These are phyloP conservation scores for Drosophila ficusphila DNA, from an alignment of 1,140 invertebrate species.

Conservation along the genomic window DNA sequence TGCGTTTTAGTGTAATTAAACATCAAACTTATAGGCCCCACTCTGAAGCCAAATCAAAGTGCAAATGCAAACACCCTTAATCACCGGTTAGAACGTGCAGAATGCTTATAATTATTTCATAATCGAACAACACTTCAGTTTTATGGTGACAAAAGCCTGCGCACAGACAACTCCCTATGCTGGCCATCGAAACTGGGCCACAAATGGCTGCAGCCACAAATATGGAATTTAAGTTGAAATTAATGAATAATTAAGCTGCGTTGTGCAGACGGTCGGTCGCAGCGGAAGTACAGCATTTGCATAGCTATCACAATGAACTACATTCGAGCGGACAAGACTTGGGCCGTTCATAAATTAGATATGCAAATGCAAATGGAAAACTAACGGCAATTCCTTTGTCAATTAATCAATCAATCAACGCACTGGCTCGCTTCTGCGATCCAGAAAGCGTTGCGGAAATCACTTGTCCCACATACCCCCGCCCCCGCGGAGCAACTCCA, in stretches of 20 bases:
- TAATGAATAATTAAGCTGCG: conserved; percentile 79
- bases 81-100: neutral
- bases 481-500: conserved; percentile 1
- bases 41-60: neutral
- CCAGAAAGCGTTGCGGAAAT: conserved; percentile 61
- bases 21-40: conserved; percentile 53
- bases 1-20: neutral
- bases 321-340: conserved; percentile 36
- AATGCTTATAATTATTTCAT: conserved; percentile 76
- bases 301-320: conserved; percentile 80
- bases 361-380: conserved; percentile 71
- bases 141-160: conserved; percentile 71
- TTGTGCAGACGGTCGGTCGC: conserved; percentile 27
- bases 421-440: conserved; percentile 29
- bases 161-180: conserved; percentile 51
- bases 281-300: conserved; percentile 75
- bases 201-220: conserved; percentile 44
- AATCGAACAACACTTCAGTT: conserved; percentile 71
- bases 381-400: conserved; percentile 78
- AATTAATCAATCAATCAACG: conserved; percentile 82
- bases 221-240: conserved; percentile 74
- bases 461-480: conserved; percentile 54
- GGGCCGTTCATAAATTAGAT: conserved; percentile 52
- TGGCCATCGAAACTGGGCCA: conserved; percentile 50
- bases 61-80: neutral